phyloP scores from a whole-genome alignment of 1,140 invertebrate genomes.

The Drosophila seguyi region DNA sequence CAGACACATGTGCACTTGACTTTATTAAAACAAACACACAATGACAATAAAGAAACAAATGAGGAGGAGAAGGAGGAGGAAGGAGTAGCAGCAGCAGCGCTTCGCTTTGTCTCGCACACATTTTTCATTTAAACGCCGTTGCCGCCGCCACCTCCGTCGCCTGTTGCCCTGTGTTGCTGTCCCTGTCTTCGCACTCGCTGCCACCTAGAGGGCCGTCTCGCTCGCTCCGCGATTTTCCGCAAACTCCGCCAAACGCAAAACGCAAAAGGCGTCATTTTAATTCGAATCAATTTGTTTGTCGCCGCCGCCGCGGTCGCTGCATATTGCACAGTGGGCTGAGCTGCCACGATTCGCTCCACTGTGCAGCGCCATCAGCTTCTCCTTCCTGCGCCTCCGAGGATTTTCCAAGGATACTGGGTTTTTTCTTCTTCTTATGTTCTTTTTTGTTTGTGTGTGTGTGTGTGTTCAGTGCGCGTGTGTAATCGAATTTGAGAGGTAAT shows the following conservation, averaged over 20 bases:
- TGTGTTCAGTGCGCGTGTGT: neutral
- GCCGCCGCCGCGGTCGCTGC: constrained; percentile 65
- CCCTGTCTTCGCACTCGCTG: neutral
- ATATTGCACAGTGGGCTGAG: constrained; percentile 67
- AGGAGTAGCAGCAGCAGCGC: constrained; percentile 4
- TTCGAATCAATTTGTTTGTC: constrained; percentile 83
- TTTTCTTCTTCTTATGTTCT: constrained; percentile 4
- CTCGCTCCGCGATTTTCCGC: constrained; percentile 14
- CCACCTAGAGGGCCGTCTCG: constrained; percentile 19
- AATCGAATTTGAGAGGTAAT: neutral
- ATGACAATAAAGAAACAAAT: constrained; percentile 10
- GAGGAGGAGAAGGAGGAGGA: neutral
- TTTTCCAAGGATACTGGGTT: constrained; percentile 16
- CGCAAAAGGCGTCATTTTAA: constrained; percentile 68
- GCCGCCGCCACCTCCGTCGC: constrained; percentile 21
- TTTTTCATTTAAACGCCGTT: constrained; percentile 69
- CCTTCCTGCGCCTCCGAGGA: neutral
- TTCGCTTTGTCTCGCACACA: constrained; percentile 52
- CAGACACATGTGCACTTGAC: constrained; percentile 17
- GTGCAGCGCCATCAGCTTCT: constrained; percentile 7
- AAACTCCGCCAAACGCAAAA: constrained; percentile 17
- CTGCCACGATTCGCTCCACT: constrained; percentile 32
- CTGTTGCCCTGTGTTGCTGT: constrained; percentile 15
- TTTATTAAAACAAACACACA: constrained; percentile 67
- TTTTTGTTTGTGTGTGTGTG: neutral